Evolutionary conservation across 2,888 invertebrate species (phyloP).

Genomic region (Lasioglossum pauxillum): DNA sequence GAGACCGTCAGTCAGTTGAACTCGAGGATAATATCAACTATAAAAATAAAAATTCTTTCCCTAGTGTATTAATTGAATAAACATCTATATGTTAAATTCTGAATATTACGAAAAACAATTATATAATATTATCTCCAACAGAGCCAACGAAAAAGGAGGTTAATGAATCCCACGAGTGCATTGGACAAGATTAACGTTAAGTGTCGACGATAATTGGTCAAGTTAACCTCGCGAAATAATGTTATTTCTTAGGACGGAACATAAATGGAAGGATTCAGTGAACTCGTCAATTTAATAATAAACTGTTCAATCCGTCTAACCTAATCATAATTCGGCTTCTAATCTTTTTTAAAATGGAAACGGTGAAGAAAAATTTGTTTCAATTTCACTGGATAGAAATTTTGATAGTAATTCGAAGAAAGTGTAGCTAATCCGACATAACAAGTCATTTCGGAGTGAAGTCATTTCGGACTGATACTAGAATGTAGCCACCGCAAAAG

Average conservation of each 20-base stretch:
- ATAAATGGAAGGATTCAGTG: background rate
- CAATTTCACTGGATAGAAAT: background rate
- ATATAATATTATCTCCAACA: background rate
- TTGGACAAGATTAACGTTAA: background rate
- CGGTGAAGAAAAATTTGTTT: background rate
- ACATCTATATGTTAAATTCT: background rate
- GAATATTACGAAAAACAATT: background rate
- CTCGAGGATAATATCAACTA: background rate
- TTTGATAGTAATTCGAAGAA: background rate
- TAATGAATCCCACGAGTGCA: background rate
- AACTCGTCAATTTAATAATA: background rate
- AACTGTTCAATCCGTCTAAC: background rate
- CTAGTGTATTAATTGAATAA: background rate
- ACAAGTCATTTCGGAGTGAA: too few relatives aligned
- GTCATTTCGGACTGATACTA: too few relatives aligned
- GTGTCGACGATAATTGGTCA: background rate
- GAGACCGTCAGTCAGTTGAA: constrained; percentile 13
- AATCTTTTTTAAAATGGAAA: background rate
- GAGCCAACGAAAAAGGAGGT: too few relatives aligned
- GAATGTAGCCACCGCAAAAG: too few relatives aligned
- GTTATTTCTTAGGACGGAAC: background rate
- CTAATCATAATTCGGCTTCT: background rate
- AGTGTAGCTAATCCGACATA: background rate
- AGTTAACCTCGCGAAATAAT: background rate
- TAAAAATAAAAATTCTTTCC: background rate